Percentiles rank a stretch among this genome's conserved stretches.
Conservation (phyloP, 1,140 invertebrate species). For the Armadillidium nasatum region DNA sequence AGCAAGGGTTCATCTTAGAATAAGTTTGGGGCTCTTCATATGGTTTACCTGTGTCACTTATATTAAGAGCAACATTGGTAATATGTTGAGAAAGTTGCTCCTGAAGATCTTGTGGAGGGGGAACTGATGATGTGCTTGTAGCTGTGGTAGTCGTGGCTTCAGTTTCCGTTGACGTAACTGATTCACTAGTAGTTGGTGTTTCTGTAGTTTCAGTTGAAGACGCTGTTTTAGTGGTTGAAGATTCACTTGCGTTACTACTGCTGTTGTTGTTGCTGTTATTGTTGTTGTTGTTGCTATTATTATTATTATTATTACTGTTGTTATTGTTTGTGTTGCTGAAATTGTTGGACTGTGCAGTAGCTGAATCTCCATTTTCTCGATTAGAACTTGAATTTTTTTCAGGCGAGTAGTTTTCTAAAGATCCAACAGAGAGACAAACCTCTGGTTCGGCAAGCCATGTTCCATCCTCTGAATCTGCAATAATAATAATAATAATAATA, state of each 20-base stretch:
- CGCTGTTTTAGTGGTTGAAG: neutral
- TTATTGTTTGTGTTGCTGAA: neutral
- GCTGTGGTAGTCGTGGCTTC: too few species aligned
- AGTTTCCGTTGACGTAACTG: too few species aligned
- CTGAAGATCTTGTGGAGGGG: neutral
- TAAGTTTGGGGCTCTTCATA: neutral
- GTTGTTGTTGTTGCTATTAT: too few species aligned
- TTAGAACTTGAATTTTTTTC: neutral
- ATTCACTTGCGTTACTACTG: too few species aligned
- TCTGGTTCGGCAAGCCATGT: constrained; percentile 1
- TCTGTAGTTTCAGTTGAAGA: too few species aligned
- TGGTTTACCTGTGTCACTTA: neutral
- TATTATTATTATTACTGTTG: too few species aligned
- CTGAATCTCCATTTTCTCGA: neutral
- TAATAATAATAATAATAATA: too few species aligned
- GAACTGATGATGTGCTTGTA: neutral
- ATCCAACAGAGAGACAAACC: neutral
- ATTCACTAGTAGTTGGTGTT: too few species aligned
- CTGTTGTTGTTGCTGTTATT: too few species aligned
- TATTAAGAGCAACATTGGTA: neutral
- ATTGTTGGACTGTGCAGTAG: neutral
- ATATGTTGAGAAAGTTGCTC: neutral
- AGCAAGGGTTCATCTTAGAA: neutral
- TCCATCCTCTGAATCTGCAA: neutral
- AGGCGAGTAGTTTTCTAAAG: neutral